Evolutionary conservation across 2,797 vertebrate genomes (phyloP).

Genomic region (Intellagama lesueurii): DNA sequence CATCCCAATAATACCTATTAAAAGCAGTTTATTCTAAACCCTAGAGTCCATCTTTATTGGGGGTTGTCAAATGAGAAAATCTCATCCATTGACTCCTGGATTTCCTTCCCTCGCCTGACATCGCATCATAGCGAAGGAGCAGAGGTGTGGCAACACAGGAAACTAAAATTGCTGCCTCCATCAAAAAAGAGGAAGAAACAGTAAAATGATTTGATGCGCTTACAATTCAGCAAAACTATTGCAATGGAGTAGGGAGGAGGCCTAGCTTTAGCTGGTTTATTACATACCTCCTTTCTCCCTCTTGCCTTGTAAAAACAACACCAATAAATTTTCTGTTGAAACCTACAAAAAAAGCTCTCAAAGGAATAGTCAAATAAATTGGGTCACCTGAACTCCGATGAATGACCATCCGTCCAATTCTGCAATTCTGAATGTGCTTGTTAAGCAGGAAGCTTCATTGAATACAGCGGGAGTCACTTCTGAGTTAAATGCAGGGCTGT

Average conservation of each 20-base stretch:
- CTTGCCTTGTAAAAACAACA: not conserved
- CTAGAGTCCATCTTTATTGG: no score
- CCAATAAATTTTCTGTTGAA: not conserved
- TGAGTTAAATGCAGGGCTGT: not conserved
- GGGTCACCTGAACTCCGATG: not conserved
- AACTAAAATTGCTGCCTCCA: not conserved
- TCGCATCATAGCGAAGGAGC: not conserved
- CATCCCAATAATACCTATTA: no score
- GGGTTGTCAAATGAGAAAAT: not conserved
- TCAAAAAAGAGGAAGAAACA: not conserved
- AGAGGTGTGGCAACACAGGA: no score
- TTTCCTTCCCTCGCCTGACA: not conserved
- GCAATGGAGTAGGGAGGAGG: not conserved
- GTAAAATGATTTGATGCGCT: not conserved
- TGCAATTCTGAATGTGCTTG: not conserved
- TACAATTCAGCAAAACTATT: not conserved
- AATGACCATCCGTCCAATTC: not conserved
- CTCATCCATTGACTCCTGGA: no score
- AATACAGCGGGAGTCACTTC: not conserved
- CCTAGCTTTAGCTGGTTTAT: not conserved
- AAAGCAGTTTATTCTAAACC: no score
- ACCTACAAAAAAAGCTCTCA: no score
- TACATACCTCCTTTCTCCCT: not conserved
- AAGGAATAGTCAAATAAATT: not conserved
- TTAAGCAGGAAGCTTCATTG: not conserved